Evolutionary conservation across 2,888 invertebrate genomes (phyloP), one percentile per base, ranked within the genome.

Genomic region (Sphecodes monilicornis): DNA sequence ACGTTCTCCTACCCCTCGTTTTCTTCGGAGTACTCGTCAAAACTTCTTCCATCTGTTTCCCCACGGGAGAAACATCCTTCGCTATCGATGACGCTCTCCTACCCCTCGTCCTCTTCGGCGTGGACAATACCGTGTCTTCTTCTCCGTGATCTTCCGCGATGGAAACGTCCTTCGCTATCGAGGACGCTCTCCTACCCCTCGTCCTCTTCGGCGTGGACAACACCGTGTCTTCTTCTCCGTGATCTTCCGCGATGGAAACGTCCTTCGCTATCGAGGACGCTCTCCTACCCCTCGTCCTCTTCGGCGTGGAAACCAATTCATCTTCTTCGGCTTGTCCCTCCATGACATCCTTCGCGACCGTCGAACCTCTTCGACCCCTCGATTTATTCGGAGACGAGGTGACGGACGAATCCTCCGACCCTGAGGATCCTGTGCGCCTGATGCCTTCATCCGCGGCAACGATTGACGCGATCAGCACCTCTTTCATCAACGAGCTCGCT

Each of bases 401-500:
- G 1, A 71, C 75, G 8, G 46, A n/a, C 0, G 81, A 69, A n/a
- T 64, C 80, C 41, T 75, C 78, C 8, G 76, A 82, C 11, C 70
- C 73, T 16, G 72, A 36, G 4, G 80, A 60, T 26, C 3, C 43
- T 3, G 57, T 72, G 13, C 26, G 74, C n/a, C 68, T 77, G 10
- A 70, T 10, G 13, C 29, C 64, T 32, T 87, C 86, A 1, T 80
- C 80, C 3, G 60, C 60, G 10, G 8, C 6, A 16, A 13, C 66
- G 10, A 78, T 22, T 13, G 86, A 80, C 0, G 84, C 80, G 8
- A 71, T 82, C 11, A 85, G 36, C 10, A 90, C 81, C 22, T 92
- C 92, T 18, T 90, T 91, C 0, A 82, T 88, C 10, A 92, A 78
- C 0, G 92, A 92, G 71, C 76, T 87, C 0, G 90, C 91, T 50